Evolutionary conservation across 2,797 vertebrate species (phyloP).

Genomic region (Sparidentex hasta): DNA sequence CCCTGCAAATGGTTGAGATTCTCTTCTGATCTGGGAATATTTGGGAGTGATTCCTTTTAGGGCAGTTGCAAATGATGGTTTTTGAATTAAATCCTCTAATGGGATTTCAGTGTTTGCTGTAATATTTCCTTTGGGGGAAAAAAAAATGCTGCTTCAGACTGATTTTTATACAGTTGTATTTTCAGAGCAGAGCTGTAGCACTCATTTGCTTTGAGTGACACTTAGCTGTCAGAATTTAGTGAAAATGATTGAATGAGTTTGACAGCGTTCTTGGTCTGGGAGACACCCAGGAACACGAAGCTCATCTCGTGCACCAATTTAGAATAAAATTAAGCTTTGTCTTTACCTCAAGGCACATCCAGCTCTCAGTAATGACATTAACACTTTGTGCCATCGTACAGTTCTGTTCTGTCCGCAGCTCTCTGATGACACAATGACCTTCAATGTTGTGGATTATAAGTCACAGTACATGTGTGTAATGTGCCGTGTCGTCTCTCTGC

Average conservation of each 20-base stretch:
- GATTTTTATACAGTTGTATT: conserved; percentile 14
- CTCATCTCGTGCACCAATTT: neutral
- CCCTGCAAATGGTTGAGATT: conserved; percentile 12
- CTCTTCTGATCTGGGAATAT: conserved; percentile 1
- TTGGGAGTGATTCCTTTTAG: conserved; percentile 37
- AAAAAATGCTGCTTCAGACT: conserved; percentile 13
- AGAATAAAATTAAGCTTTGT: neutral
- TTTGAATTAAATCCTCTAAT: conserved; percentile 50
- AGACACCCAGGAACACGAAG: neutral
- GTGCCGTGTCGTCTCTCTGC: conserved; percentile 1
- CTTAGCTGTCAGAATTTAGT: conserved; percentile 4
- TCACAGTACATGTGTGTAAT: conserved; percentile 21
- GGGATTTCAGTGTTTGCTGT: conserved; percentile 43
- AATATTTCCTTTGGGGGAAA: conserved; percentile 36
- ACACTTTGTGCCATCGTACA: conserved; percentile 3
- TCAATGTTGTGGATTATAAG: conserved; percentile 11
- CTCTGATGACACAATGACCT: conserved; percentile 25
- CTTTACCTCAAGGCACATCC: neutral
- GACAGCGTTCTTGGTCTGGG: neutral
- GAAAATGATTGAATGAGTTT: neutral
- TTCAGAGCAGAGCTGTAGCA: conserved; percentile 18
- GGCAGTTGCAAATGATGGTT: conserved; percentile 49
- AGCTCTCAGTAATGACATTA: conserved; percentile 10
- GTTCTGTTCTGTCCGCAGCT: neutral
- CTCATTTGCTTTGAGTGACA: conserved; percentile 39